Base-by-base conservation (phyloP, 2,888 invertebrate genomes). In the Notodonta dromedarius region DNA sequence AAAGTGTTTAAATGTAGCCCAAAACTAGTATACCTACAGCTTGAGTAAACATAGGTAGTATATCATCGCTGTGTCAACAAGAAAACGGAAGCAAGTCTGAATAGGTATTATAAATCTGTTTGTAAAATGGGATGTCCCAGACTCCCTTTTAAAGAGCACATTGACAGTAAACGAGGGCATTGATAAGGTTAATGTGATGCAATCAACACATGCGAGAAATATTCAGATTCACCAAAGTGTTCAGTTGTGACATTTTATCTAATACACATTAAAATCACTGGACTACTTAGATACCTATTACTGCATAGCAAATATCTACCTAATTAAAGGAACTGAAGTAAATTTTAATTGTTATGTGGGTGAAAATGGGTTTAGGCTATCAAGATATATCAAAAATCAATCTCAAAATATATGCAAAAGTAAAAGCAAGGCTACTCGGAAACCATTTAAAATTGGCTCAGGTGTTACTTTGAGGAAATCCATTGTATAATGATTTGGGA, bases 131-230 rank as follows among this genome's bases (percentile, higher is more conserved):
- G 4, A 24, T 55, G 24, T 11, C 54, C 53, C 48, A 35, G 54
- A 81, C 32, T 14, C 76, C 77, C 5, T 61, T 58, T 16, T 52
- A 52, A 52, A 52, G 52, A 52, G 52, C 12, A 52, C 13, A 52
- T 52, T 32, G 52, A 52, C 32, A 52, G 32, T 7, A 52, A 52
- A 32, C 32, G 24, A 32, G 52, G 52, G 12, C 52, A 52, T 32
- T 13, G 54, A 54, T 39, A 54, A 54, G 5, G 52, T 53, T 51
- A 16, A 39, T 54, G 39, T 54, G 39, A 54, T n/a, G 54, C 39
- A 54, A 54, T 39, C 5, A 54, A 54, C 54, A 52, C 12, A 52
- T 52, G 52, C 12, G 32, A 6, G 52, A 32, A 24, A 13, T 32
- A 24, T 50, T 52, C 32, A 11, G 52, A 52, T 52, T 32, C 32